Base-by-base conservation (phyloP, 1,140 invertebrate species). In the Hypsibius dujardini region DNA sequence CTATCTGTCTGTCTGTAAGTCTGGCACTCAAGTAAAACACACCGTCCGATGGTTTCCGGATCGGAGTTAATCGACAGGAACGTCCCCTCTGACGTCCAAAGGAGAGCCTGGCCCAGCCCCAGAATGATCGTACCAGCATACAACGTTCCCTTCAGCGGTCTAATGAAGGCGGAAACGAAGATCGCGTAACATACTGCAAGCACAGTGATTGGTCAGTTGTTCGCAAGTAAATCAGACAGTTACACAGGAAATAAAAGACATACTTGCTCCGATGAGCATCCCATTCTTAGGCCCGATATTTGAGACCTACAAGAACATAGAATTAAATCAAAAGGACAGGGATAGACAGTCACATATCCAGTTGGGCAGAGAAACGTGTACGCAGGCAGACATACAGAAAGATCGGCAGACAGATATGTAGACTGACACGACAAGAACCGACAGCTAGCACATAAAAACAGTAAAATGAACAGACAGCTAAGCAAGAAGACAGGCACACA, bases 31-130 rank as follows among this genome's bases (percentile, higher is more conserved):
- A 28, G 28, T 28, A 28, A 56, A 56, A 56, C 7, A 12, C 42
- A 67, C 62, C 62, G 12, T 12, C 62, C 62, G 76, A 96, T 93
- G 0, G 90, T 96, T 0, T 86, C 84, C 0, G 84, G 79, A 74
- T 88, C 86, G 71, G 91, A 95, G 82, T 94, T 95, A 1, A 92
- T 81, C 0, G 92, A 92, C 14, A 98, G 81, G 78, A 93, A 95
- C 76, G 88, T 92, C 12, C 94, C 94, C 80, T 97, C 93, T 1
- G 88, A 92, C 59, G 82, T 83, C 82, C 82, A 83, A 72, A 79
- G 42, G 3, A 67, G 3, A 45, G 62, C 62, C 62, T 67, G 62
- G 12, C 62, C 62, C 3, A 67, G 3, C 12, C 62, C 62, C 12
- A 67, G 62, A 67, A 67, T 67, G 3, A 67, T 42, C 7, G 42